Conservation (phyloP, 2,888 invertebrate species). For the Epirrita christyi region DNA sequence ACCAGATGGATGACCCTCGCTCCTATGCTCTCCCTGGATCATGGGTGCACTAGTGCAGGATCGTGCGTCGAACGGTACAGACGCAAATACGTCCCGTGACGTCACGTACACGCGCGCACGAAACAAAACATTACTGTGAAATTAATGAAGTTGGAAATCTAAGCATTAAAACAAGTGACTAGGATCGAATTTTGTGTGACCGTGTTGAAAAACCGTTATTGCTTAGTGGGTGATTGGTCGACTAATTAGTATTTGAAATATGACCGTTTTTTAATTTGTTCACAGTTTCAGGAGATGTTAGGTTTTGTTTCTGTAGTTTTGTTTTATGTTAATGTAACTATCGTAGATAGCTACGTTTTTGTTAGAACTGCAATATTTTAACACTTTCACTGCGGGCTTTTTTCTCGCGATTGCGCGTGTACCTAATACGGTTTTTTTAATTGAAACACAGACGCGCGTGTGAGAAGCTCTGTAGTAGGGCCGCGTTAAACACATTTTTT, state of each 20-base stretch:
- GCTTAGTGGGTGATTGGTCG: constrained; percentile 38
- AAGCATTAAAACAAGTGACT: constrained; percentile 20
- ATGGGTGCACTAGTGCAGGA: constrained; percentile 46
- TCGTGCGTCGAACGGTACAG: constrained; percentile 44
- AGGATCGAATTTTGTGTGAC: constrained; percentile 13
- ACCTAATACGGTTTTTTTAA: no score
- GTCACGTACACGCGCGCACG: constrained; percentile 28
- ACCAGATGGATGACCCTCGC: constrained; percentile 47
- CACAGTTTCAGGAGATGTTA: constrained; percentile 23
- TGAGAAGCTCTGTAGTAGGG: no score
- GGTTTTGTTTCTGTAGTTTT: constrained; percentile 6
- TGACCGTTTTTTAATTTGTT: constrained; percentile 54
- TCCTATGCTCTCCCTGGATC: constrained; percentile 18
- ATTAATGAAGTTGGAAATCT: constrained; percentile 23
- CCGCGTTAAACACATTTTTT: no score
- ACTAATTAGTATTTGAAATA: constrained; percentile 44
- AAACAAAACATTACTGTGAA: background rate
- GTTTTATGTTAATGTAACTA: no score
- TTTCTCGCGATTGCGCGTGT: no score
- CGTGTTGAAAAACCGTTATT: constrained; percentile 31
- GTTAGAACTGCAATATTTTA: background rate
- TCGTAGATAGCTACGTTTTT: background rate
- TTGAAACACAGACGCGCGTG: no score
- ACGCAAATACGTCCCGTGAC: constrained; percentile 46
- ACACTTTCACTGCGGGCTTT: no score